Evolutionary conservation across 2,797 vertebrate species (phyloP), one percentile per base, ranked within the genome.

Genomic region (Syngnathus acus): DNA sequence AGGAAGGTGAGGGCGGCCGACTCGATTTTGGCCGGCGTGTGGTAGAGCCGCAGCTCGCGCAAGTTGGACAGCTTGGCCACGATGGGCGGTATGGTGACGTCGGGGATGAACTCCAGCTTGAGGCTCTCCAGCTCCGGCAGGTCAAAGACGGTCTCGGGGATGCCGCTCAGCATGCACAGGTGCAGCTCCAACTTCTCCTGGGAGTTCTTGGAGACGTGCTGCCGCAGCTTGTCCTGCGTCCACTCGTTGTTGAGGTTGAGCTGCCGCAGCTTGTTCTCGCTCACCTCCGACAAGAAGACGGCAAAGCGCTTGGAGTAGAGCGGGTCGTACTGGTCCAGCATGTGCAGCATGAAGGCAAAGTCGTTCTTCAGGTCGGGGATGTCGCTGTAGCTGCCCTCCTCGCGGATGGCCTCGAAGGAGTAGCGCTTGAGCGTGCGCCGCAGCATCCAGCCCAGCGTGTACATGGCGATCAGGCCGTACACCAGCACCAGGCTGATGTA

Each of bases 321-420:
- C 0, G 96, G 97, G 84, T 99, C 97, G 0, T 99, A 99, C 86
- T 99, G 97, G 77, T 99, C 97, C 0, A 98, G 98, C 87, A 99
- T 94, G 72, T 99, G 97, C 13, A 99, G 88, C 96, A 99, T 98
- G 82, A 99, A 99, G 77, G 97, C 96, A 14, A 99, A 99, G 90
- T 99, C 97, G 0, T 99, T 99, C 86, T 98, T 98, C 58, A 98
- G 90, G 0, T 98, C 97, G 0, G 97, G 96, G 70, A 99, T 98
- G 90, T 99, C 97, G 0, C 97, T 99, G 71, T 98, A 99, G 80
- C 94, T 96, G 92, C 97, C 98, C 84, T 99, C 95, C 84, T 98
- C 96, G 0, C 97, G 93, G 78, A 98, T 98, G 0, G 96, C 95
- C 88, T 99, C 97, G 0, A 99, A 99, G 0, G 96, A 99, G 74